Conservation (phyloP, 35 echinoderm and acorn worm genomes). For the Ophioderma brevispina region DNA sequence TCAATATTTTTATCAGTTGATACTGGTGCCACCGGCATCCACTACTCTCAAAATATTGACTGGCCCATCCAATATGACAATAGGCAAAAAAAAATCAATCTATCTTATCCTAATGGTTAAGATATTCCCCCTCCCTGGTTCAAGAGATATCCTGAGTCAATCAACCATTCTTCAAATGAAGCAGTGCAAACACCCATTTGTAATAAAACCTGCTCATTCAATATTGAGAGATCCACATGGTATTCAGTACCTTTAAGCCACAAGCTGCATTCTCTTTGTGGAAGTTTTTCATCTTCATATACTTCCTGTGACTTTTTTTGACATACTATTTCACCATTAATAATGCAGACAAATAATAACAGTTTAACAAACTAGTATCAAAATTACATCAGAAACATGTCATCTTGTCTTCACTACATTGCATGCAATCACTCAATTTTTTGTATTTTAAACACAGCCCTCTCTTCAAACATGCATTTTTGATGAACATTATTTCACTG, state of each 20-base stretch:
- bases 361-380: background rate
- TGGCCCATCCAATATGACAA: too few relatives aligned
- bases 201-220: background rate
- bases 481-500: too few relatives aligned
- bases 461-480: background rate
- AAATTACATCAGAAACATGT: background rate
- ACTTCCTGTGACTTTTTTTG: too few relatives aligned
- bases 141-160: background rate
- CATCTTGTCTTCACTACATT: background rate
- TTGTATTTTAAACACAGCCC: background rate
- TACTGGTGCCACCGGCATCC: too few relatives aligned
- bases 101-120: background rate
- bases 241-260: conserved; percentile 85
- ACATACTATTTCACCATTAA: conserved; percentile 84
- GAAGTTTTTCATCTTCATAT: conserved; percentile 94
- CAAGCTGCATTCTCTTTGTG: conserved; percentile 74
- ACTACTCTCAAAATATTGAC: too few relatives aligned
- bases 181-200: background rate
- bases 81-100: background rate
- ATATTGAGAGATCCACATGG: too few relatives aligned
- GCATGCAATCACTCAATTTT: background rate
- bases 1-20: too few relatives aligned
- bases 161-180: background rate
- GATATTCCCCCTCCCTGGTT: background rate
- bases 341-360: background rate